A percentile compares a stretch with the other conserved stretches of the same genome.
phyloP scores from a whole-genome alignment of 2,797 vertebrate species.

The Trichosurus vulpecula region DNA sequence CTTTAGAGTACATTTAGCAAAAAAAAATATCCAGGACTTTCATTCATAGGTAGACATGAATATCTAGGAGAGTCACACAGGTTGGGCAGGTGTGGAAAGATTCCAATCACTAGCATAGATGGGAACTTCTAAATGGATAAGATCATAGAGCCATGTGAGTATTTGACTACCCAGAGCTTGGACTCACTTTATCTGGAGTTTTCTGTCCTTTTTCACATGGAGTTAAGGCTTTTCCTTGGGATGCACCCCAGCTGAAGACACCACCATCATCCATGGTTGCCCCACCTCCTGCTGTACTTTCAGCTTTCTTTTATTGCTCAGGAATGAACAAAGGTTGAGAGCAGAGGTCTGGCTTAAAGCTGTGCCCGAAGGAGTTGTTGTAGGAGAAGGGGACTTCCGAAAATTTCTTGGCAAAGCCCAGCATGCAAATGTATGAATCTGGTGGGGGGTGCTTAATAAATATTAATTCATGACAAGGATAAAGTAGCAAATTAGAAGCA shows the following conservation, averaged over 20 bases:
- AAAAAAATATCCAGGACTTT: neutral
- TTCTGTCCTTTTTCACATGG: neutral
- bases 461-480: neutral
- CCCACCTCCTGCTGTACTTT: fast-evolving
- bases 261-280: neutral
- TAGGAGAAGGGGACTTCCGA: neutral
- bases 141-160: neutral
- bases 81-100: neutral
- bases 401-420: neutral
- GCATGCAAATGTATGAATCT: neutral
- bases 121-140: neutral
- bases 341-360: neutral
- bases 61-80: neutral
- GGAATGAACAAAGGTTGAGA: neutral
- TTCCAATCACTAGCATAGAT: neutral
- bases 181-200: neutral
- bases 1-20: neutral
- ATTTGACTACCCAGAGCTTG: neutral
- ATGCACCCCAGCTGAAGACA: neutral
- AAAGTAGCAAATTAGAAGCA: neutral
- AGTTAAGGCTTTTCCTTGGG: neutral
- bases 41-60: neutral
- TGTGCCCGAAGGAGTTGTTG: fast-evolving
- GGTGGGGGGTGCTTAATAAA: neutral
- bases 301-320: neutral